phyloP scores from a whole-genome alignment of 2,113 vertebrate species.

The Tachysurus fulvidraco region DNA sequence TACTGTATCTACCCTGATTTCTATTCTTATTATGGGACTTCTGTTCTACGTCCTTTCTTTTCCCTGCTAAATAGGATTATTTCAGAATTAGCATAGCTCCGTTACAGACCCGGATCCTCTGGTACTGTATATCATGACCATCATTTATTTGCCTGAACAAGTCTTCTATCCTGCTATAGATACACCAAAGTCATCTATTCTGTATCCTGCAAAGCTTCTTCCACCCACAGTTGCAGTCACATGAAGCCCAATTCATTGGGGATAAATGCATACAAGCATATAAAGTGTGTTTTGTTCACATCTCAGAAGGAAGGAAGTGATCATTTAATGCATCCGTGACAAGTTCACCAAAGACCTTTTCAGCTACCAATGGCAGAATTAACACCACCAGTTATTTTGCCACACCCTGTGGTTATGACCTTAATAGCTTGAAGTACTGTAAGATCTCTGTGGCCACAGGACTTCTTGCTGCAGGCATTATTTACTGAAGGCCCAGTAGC shows the following conservation, averaged over 20 bases:
- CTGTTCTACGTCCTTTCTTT: not conserved
- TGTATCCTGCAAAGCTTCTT: not conserved
- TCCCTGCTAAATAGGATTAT: not conserved
- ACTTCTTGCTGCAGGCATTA: not conserved
- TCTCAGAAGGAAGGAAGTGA: not conserved
- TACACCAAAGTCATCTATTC: not conserved
- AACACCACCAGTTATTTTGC: not conserved
- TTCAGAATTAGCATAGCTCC: not conserved
- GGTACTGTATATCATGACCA: not conserved
- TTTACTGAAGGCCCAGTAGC: not conserved
- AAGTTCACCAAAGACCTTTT: not conserved
- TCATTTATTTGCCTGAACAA: not conserved
- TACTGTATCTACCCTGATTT: not conserved
- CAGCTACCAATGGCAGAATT: not conserved
- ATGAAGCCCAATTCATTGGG: not conserved
- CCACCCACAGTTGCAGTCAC: not conserved
- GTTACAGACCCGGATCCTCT: not conserved
- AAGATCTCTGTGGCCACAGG: not conserved
- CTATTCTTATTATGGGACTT: not conserved
- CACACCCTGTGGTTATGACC: not conserved
- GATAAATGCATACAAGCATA: not conserved
- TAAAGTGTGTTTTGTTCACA: slow-evolving; percentile 2
- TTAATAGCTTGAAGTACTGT: not conserved
- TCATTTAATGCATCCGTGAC: not conserved
- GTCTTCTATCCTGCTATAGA: not conserved